Conservation (phyloP, 2,113 vertebrate genomes). For the Columba janthina region DNA sequence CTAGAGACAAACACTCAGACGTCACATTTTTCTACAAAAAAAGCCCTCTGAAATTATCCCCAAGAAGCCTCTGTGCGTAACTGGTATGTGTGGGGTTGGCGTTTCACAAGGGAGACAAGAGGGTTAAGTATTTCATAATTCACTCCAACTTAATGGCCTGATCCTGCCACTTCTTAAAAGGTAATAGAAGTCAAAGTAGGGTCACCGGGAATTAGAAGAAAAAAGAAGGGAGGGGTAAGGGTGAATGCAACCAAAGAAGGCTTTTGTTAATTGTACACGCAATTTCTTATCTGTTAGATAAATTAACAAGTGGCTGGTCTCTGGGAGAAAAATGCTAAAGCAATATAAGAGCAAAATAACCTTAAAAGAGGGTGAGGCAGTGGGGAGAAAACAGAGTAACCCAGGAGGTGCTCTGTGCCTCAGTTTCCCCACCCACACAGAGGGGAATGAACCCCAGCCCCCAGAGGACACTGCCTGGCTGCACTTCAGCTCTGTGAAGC, state of each 20-base stretch:
- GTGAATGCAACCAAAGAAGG: not conserved
- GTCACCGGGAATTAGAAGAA: conserved; percentile 13
- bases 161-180: conserved; percentile 46
- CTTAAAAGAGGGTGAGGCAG: not conserved
- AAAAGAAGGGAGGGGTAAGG: not conserved
- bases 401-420: not conserved
- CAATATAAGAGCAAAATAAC: not conserved
- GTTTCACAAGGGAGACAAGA: not conserved
- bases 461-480: not conserved
- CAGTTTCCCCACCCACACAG: not conserved
- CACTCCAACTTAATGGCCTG: conserved; percentile 19
- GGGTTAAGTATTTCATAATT: conserved; percentile 58
- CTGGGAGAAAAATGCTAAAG: not conserved
- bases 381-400: rapidly evolving
- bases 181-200: conserved; percentile 38
- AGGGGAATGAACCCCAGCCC: rapidly evolving
- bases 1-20: not conserved
- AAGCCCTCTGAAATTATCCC: not conserved
- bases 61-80: rapidly evolving
- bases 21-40: not conserved
- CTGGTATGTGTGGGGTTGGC: not conserved
- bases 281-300: not conserved
- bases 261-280: not conserved
- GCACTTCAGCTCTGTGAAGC: not conserved
- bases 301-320: not conserved